phyloP scores from a whole-genome alignment of 2,888 invertebrate genomes.

The Meiosimyza platycephala region DNA sequence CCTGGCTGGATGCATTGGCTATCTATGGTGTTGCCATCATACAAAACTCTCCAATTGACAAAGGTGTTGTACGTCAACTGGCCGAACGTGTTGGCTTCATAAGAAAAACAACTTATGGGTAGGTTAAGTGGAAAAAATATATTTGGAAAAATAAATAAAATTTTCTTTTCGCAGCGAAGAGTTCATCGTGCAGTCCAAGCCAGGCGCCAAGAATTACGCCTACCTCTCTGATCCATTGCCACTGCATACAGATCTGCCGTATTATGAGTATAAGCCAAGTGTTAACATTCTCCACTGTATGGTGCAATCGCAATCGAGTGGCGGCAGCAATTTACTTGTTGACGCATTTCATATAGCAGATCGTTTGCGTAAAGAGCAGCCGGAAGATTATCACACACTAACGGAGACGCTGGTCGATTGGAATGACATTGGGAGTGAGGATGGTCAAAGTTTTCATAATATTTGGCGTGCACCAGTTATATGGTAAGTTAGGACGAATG shows the following conservation, averaged over 20 bases:
- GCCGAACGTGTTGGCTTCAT: conserved; percentile 77
- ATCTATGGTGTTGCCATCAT: conserved; percentile 76
- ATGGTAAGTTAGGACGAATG: conserved; percentile 65
- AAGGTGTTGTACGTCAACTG: conserved; percentile 71
- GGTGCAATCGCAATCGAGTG: conserved; percentile 72
- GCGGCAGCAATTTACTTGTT: conserved; percentile 77
- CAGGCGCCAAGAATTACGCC: conserved; percentile 79
- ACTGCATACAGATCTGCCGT: conserved; percentile 81
- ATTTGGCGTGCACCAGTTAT: conserved; percentile 75
- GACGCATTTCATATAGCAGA: conserved; percentile 77
- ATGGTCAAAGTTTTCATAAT: conserved; percentile 73
- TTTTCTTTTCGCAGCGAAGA: conserved; percentile 67
- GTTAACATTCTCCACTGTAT: conserved; percentile 80
- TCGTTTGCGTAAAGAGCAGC: conserved; percentile 70
- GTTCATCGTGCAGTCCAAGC: conserved; percentile 75
- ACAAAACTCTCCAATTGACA: conserved; percentile 71
- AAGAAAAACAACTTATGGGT: conserved; percentile 80
- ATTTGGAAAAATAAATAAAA: neutral
- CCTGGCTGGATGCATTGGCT: conserved; percentile 74
- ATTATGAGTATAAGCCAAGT: conserved; percentile 81
- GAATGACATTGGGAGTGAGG: conserved; percentile 78
- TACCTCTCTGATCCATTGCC: conserved; percentile 77
- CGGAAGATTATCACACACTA: conserved; percentile 71
- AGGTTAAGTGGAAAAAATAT: conserved; percentile 35
- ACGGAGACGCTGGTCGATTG: conserved; percentile 75